Base-by-base conservation (phyloP, 2,113 vertebrate genomes). In the Etia nguti region DNA sequence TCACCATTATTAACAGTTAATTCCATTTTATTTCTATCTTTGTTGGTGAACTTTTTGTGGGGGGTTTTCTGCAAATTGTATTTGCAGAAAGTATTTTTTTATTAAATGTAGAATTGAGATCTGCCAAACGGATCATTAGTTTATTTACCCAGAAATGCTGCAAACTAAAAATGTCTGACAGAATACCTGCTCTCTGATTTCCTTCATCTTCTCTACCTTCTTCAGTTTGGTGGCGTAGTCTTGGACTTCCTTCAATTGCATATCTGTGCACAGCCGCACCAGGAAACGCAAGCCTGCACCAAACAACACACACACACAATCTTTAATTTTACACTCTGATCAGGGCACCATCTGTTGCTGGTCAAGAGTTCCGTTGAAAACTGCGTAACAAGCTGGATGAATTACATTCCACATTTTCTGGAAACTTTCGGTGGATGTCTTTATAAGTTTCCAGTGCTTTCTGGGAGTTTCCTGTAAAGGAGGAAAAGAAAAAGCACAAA, bases 361-460 rank as follows among this genome's bases (percentile, higher is more conserved):
- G 34, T 84, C 8, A 73, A 43, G 4, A 83, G 10, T 16, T 59
- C 11, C 29, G n/a, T 6, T 46, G 2, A 50, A 77, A 31, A 20
- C 0, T 60, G 7, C 2, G 11, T 5, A 60, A 62, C 9, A 65
- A 83, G 62, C 4, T 18, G 2, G 41, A 57, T 24, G 16, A 56
- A 26, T 97, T 98, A 99, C 98, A 99, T 96, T 99, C 98, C 50
- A 97, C 95, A 57, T 98, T 99, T 89, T 99, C 99, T 16, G 98
- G 98, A 94, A 99, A 99, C 94, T 96, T 98, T 92, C 95, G 96
- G 89, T 99, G 98, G 94, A 99, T 98, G 20, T 97, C 96, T 95
- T 98, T 99, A 59, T 99, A 99, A 4, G 97, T 99, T 90, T 99
- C 97, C 89, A 99, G 95, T 65, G 99, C 97, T 96, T 97, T 98